A percentile compares a stretch with the other conserved stretches of the same genome.
These are phyloP conservation scores for Agrypnia vestita DNA, from an alignment of 1,140 invertebrate genomes.

Conservation along the genomic window DNA sequence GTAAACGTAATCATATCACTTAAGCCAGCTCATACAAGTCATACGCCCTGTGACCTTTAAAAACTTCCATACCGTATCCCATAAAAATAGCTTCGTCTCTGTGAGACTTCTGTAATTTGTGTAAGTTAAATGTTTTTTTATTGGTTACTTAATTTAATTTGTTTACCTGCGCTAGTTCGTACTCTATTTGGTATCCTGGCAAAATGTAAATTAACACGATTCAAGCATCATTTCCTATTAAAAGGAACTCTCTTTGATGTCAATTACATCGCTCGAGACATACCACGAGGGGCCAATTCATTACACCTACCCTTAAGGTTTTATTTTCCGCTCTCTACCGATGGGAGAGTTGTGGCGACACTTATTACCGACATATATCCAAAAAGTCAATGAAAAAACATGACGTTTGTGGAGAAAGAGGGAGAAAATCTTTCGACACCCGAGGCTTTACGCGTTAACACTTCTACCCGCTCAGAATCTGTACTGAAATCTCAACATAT, in stretches of 20 bases:
- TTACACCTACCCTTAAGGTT: conserved; percentile 10
- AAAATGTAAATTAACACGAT: background rate
- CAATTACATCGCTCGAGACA: background rate
- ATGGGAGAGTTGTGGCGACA: conserved; percentile 33
- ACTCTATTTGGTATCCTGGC: background rate
- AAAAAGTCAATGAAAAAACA: conserved; percentile 41
- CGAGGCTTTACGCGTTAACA: background rate
- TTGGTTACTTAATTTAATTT: too few species aligned
- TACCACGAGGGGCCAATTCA: conserved; percentile 3
- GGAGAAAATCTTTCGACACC: conserved; percentile 16
- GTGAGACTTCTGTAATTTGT: too few species aligned
- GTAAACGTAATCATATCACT: too few species aligned
- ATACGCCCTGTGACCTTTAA: too few species aligned
- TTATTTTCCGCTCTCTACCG: conserved; percentile 12
- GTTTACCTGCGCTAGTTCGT: too few species aligned
- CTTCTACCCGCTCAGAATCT: background rate
- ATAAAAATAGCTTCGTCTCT: too few species aligned
- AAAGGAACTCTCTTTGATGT: background rate
- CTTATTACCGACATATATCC: conserved; percentile 24
- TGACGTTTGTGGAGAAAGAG: conserved; percentile 12
- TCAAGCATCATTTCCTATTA: background rate
- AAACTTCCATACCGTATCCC: too few species aligned
- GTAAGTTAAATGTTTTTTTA: too few species aligned
- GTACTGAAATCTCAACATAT: too few species aligned
- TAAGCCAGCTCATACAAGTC: too few species aligned